These are phyloP conservation scores for Leptodactylus fallax DNA, from an alignment of 2,797 vertebrate genomes.

Conservation along the genomic window DNA sequence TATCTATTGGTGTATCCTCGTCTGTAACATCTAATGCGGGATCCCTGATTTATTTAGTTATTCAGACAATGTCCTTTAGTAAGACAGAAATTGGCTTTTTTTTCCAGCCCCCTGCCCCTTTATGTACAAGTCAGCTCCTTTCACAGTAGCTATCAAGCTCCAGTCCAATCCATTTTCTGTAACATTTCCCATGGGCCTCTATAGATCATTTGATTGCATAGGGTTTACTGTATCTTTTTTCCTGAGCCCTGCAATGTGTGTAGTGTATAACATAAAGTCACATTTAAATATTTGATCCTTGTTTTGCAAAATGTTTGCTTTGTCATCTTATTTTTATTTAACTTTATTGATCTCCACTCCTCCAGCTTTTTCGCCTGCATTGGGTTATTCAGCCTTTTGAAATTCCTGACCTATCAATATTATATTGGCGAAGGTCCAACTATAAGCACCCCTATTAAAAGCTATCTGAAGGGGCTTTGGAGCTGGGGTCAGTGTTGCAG, in stretches of 20 bases:
- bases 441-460: too few relatives aligned
- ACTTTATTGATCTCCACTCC: too few relatives aligned
- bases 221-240: not conserved
- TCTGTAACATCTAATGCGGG: not conserved
- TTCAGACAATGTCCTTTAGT: conserved; percentile 19
- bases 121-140: not conserved
- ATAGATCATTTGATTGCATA: not conserved
- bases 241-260: not conserved
- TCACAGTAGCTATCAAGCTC: not conserved
- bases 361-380: too few relatives aligned
- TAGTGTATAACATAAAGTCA: not conserved
- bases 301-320: not conserved
- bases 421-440: too few relatives aligned
- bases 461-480: too few relatives aligned
- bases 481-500: too few relatives aligned
- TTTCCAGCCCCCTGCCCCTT: not conserved
- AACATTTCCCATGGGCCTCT: not conserved
- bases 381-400: too few relatives aligned
- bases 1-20: conserved; percentile 8
- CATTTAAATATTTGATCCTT: not conserved
- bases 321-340: too few relatives aligned
- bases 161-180: not conserved
- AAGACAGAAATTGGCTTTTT: not conserved
- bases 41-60: conserved; percentile 4
- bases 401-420: too few relatives aligned